Evolutionary conservation across 1,140 invertebrate species (phyloP).

Genomic region (Papilio xuthus): DNA sequence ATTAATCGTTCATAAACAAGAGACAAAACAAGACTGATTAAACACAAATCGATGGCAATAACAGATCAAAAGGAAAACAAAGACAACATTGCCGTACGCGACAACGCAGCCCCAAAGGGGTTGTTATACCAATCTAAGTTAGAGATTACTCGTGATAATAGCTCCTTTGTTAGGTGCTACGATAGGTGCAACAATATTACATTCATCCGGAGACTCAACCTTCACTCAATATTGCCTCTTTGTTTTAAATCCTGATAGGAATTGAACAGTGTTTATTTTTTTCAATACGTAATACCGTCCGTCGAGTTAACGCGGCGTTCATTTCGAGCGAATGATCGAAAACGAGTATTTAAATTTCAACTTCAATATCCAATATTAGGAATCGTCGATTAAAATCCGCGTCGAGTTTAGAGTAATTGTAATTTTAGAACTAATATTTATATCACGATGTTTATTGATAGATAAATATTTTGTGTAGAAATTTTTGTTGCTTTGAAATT

Average conservation of each 20-base stretch:
- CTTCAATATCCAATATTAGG: constrained; percentile 35
- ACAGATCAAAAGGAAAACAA: constrained; percentile 25
- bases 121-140: constrained; percentile 57
- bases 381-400: constrained; percentile 20
- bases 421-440: constrained; percentile 24
- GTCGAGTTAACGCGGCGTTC: constrained; percentile 17
- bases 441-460: background rate
- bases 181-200: constrained; percentile 57
- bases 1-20: constrained; percentile 5
- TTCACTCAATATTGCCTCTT: constrained; percentile 37
- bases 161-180: constrained; percentile 65
- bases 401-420: constrained; percentile 21
- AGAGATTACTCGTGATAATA: constrained; percentile 66
- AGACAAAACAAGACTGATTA: background rate
- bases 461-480: background rate
- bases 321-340: constrained; percentile 34
- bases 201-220: constrained; percentile 35
- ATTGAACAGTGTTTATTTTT: constrained; percentile 29
- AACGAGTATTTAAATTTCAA: constrained; percentile 35
- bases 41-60: constrained; percentile 10
- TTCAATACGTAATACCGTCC: constrained; percentile 24
- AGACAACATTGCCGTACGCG: constrained; percentile 10
- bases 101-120: constrained; percentile 5
- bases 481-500: background rate
- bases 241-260: constrained; percentile 36